These are phyloP conservation scores for Oenanthe melanoleuca DNA, from an alignment of 2,113 vertebrate genomes.

Conservation along the genomic window DNA sequence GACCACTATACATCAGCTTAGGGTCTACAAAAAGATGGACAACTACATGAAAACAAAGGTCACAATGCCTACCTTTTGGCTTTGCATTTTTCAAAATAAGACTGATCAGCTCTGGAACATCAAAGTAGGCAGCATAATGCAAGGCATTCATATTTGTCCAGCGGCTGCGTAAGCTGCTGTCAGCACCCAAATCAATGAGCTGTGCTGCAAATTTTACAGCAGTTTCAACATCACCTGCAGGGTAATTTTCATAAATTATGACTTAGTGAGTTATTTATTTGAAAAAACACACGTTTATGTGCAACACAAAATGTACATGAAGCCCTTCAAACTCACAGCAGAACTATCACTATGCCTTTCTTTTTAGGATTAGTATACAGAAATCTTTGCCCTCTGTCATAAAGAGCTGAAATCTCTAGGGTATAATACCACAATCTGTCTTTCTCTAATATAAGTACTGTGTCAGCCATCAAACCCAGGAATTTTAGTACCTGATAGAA, in stretches of 20 bases:
- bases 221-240: slow-evolving; percentile 88
- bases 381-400: not conserved
- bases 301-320: not conserved
- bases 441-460: not conserved
- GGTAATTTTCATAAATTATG: not conserved
- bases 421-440: not conserved
- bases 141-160: slow-evolving; percentile 99
- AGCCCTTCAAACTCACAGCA: not conserved
- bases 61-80: slow-evolving; percentile 84
- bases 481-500: not conserved
- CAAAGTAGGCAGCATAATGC: slow-evolving; percentile 98
- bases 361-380: not conserved
- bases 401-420: not conserved
- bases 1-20: not conserved
- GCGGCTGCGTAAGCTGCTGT: slow-evolving; percentile 88
- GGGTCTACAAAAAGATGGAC: not conserved
- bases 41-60: not conserved
- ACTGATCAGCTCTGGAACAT: slow-evolving; percentile 90
- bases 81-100: slow-evolving; percentile 89
- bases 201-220: slow-evolving; percentile 88
- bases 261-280: not conserved
- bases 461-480: not conserved
- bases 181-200: slow-evolving; percentile 88
- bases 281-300: not conserved
- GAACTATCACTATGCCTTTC: not conserved